These are phyloP conservation scores for Aviceda subcristata DNA, from an alignment of 2,113 vertebrate species.

Conservation along the genomic window DNA sequence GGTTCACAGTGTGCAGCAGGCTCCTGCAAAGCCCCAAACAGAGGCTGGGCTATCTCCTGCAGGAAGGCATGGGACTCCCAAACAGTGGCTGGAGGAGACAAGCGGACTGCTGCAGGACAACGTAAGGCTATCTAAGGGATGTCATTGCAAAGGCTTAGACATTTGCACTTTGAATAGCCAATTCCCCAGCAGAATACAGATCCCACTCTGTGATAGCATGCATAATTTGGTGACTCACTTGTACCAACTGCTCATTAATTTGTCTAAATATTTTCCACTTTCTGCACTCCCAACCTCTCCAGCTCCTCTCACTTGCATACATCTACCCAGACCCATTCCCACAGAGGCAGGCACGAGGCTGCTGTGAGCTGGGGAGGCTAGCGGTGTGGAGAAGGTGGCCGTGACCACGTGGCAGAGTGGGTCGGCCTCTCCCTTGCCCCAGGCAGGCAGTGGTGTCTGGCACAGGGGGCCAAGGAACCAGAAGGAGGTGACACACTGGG, in stretches of 20 bases:
- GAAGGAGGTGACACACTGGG: not conserved
- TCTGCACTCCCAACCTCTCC: not conserved
- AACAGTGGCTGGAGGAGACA: not conserved
- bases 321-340: not conserved
- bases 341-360: not conserved
- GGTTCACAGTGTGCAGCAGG: not conserved
- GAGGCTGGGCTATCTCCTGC: not conserved
- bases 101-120: not conserved
- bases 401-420: not conserved
- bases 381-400: not conserved
- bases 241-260: not conserved
- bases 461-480: not conserved
- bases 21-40: fast-evolving
- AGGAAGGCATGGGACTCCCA: not conserved
- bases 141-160: not conserved
- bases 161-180: not conserved
- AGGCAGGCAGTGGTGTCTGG: not conserved
- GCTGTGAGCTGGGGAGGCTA: not conserved
- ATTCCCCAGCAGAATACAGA: not conserved
- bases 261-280: not conserved
- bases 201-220: not conserved
- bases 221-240: not conserved
- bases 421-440: not conserved
- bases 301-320: not conserved
- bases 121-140: fast-evolving